Evolutionary conservation across 2,113 vertebrate species (phyloP).

Genomic region (Bombycilla garrulus): DNA sequence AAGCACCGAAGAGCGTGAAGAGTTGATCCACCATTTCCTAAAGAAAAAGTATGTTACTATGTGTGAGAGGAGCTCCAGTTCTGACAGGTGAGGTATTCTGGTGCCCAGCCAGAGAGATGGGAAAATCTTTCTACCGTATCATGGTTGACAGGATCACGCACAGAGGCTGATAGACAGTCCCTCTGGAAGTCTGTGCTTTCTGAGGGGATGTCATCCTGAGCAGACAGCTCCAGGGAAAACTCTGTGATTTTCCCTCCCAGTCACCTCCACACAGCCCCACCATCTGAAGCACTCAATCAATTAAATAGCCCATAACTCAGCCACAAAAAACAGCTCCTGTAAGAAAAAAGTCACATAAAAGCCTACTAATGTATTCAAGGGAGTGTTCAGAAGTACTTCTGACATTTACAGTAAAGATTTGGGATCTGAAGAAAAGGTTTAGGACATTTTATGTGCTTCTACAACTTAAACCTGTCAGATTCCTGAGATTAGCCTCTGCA

Average conservation of each 20-base stretch:
- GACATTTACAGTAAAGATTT: not conserved
- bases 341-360: not conserved
- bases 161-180: not conserved
- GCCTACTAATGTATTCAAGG: too few species aligned
- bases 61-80: not conserved
- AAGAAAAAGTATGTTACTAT: not conserved
- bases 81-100: not conserved
- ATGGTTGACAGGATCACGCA: accelerated
- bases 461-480: not conserved
- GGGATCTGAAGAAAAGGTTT: not conserved
- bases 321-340: not conserved
- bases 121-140: accelerated
- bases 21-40: conserved; percentile 95
- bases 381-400: not conserved
- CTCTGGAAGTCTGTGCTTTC: not conserved
- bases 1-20: conserved; percentile 80
- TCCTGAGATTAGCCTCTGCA: not conserved
- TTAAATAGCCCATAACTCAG: not conserved
- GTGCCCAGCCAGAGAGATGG: not conserved
- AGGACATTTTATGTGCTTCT: not conserved
- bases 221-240: not conserved
- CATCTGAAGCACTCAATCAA: not conserved
- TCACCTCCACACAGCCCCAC: accelerated
- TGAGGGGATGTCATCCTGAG: not conserved
- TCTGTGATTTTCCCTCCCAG: not conserved